Conservation (phyloP, 2,113 vertebrate genomes). For the Gobiocypris rarus region DNA sequence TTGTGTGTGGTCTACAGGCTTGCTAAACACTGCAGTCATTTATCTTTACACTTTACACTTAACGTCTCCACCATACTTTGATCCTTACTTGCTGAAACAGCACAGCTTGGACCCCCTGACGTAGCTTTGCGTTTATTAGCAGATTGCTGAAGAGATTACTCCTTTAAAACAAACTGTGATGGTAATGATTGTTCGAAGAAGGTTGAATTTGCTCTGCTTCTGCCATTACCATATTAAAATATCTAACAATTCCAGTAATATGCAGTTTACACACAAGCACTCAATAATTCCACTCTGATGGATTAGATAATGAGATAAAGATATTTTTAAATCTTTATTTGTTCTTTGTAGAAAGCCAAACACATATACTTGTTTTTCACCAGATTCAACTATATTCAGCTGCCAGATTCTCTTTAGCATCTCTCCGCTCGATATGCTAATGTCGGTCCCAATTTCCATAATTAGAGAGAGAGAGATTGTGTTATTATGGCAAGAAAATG, state of each 20-base stretch:
- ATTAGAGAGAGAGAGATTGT: conserved; percentile 71
- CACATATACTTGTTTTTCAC: conserved; percentile 49
- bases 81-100: conserved; percentile 30
- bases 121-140: background rate
- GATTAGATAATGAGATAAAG: conserved; percentile 23
- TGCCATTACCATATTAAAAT: conserved; percentile 17
- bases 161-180: conserved; percentile 5
- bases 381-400: conserved; percentile 67
- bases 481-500: conserved; percentile 73
- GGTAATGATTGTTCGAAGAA: conserved; percentile 13
- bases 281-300: conserved; percentile 19
- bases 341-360: conserved; percentile 30
- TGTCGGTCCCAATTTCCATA: conserved; percentile 65
- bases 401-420: conserved; percentile 46
- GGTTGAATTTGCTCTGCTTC: background rate
- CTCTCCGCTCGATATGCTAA: conserved; percentile 72
- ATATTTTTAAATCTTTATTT: conserved; percentile 50
- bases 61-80: background rate
- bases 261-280: conserved; percentile 9
- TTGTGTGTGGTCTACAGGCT: conserved; percentile 17
- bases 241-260: conserved; percentile 13
- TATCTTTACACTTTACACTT: background rate
- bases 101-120: background rate
- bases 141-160: background rate
- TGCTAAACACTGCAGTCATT: conserved; percentile 18